Percentiles rank a stretch among this genome's conserved stretches.
phyloP scores from a whole-genome alignment of 2,797 vertebrate genomes.

The Chelmon rostratus region DNA sequence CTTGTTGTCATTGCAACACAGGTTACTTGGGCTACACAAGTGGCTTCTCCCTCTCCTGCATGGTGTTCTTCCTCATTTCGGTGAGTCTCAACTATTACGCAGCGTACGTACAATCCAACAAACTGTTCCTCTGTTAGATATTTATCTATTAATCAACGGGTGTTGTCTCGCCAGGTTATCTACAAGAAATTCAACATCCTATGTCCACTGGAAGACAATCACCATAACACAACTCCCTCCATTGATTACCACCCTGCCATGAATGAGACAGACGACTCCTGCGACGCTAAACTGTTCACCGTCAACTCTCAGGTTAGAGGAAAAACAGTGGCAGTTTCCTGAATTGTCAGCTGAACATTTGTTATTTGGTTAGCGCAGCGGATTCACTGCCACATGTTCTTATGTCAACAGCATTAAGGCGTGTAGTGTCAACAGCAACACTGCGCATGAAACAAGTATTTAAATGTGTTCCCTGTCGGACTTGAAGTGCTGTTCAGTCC shows the following conservation, averaged over 20 bases:
- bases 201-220: conserved; percentile 74
- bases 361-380: not conserved
- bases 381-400: conserved; percentile 2
- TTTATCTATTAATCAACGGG: conserved; percentile 15
- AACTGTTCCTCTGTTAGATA: not conserved
- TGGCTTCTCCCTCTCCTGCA: conserved; percentile 97
- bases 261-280: conserved; percentile 60
- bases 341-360: not conserved
- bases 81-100: conserved; percentile 85
- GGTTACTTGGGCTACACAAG: conserved; percentile 98
- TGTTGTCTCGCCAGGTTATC: conserved; percentile 87
- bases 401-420: conserved; percentile 22
- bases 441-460: conserved; percentile 4
- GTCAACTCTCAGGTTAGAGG: conserved; percentile 84
- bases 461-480: not conserved
- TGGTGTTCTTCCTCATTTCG: conserved; percentile 98
- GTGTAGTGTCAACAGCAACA: conserved; percentile 29
- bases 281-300: conserved; percentile 82
- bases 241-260: accelerated
- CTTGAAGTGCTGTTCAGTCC: not conserved
- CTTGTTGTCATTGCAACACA: conserved; percentile 65
- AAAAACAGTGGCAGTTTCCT: conserved; percentile 12
- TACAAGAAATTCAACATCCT: conserved; percentile 95
- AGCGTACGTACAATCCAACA: not conserved
- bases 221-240: not conserved